Percentiles rank a stretch among this genome's conserved stretches.
Conservation (phyloP, 2,888 invertebrate species). For the Volucella zonaria region DNA sequence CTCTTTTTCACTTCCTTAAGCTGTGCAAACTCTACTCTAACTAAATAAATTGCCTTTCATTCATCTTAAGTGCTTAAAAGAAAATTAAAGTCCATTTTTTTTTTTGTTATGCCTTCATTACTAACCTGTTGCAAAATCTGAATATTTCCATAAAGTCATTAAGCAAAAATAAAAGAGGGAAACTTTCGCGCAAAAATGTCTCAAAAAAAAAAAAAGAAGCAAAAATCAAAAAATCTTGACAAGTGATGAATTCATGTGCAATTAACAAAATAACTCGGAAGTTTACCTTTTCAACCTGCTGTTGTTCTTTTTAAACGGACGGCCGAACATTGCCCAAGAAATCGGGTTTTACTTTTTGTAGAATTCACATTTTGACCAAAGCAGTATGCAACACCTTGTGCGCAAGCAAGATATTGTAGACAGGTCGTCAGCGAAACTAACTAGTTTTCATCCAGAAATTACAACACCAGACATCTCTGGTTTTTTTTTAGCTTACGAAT, state of each 20-base stretch:
- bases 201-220: background rate
- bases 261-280: conserved; percentile 51
- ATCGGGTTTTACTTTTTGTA: background rate
- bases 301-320: conserved; percentile 46
- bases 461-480: conserved; percentile 56
- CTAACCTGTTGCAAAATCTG: background rate
- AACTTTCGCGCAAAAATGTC: conserved; percentile 19
- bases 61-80: conserved; percentile 10
- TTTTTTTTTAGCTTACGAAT: conserved; percentile 6
- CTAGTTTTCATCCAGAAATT: conserved; percentile 69
- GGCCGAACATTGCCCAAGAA: conserved; percentile 56
- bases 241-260: conserved; percentile 51
- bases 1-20: too few species aligned
- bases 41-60: conserved; percentile 7
- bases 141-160: conserved; percentile 20
- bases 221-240: conserved; percentile 34
- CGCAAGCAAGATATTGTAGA: conserved; percentile 53
- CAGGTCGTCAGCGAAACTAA: conserved; percentile 58
- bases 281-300: conserved; percentile 29
- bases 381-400: conserved; percentile 14
- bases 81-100: background rate
- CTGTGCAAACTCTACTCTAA: background rate
- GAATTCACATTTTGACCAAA: conserved; percentile 37
- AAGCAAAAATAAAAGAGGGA: conserved; percentile 11
- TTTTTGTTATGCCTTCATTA: conserved; percentile 1